Evolutionary conservation across 2,888 invertebrate species (phyloP), one percentile per base, ranked within the genome.

Genomic region (Cryptophagus acutangulus): DNA sequence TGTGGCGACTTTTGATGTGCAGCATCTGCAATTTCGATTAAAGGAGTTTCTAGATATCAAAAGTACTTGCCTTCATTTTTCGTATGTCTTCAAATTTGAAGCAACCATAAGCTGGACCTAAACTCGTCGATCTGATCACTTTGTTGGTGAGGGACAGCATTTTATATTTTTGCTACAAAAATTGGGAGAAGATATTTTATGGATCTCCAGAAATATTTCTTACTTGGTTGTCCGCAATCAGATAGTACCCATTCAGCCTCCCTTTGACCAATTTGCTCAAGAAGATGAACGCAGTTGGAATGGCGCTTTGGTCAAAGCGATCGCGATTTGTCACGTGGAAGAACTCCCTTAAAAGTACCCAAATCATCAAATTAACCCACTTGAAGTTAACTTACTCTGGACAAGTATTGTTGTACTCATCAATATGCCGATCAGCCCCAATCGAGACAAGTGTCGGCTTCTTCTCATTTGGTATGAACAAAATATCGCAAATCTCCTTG

Each of bases 91-190:
- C 63, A 18, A 60, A 45, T 34, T 55, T 53, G 40, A 63, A 69
- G 42, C 66, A 67, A 18, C 81, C 81, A 65, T 76, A 82, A 2
- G 79, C 76, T n/a, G 87, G 85, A 1, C 82, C 84, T 17, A 83
- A 68, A 18, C 75, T 68, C 2, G 82, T 81, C n/a, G 76, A 71
- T 41, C 80, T 69, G n/a, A 79, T 79, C 73, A 78, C 77, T 40
- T 77, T 78, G 0, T 80, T 81, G 2, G 67, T 64, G 36, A 77
- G 73, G 62, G 83, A 81, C 34, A 81, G 65, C 33, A 83, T 66
- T 63, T 82, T 84, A 56, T 81, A 81, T 67, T 87, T 87, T 59
- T 73, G 75, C 80, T 82, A 66, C 37, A 66, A 67, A 54, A 20
- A 13, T 13, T n/a, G 10, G 10, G 25, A 6, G 33, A 17, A 38